Evolutionary conservation across 2,113 vertebrate genomes (phyloP), one percentile per base, ranked within the genome.

Genomic region (Crocuta crocuta): DNA sequence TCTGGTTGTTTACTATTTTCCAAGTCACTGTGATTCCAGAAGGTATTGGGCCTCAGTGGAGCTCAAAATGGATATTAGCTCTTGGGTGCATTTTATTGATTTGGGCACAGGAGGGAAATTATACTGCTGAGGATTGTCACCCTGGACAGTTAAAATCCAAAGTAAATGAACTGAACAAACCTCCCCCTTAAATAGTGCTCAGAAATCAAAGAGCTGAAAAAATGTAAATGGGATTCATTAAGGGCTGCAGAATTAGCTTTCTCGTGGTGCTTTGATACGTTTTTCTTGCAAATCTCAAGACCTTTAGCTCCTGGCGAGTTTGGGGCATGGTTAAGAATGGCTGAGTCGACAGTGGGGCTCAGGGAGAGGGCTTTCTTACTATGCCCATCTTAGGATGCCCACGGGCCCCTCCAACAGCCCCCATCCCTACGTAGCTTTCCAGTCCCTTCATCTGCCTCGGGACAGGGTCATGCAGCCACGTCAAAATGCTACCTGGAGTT

Each of bases 401-500:
- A 0, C 11, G 26, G 4, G 13, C 5, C 39, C 31, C 35, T 2
- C 0, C 12, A 5, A 7, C 73, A 31, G 35, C 73, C 3, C 73
- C 35, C 5, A 5, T 84, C 1, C 24, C 74, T 53, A 35, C 12
- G 24, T 89, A 61, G 26, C 95, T 84, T 89, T 92, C 66, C 17
- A 33, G 73, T 63, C 94, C 82, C 50, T 91, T 90, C 0, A 48
- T 94, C 84, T 61, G 93, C 98, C 95, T 96, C 74, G 98, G 94
- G 96, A 97, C 58, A 5, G 0, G 43, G 98, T 98, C 84, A 96
- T 39, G 39, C 91, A 95, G 93, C 82, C 74, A 91, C 95, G 95
- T 26, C 97, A 81, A 98, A 98, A 92, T 97, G 95, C 96, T 97
- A 96, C 96, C 97, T 95, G 80, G 88, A 97, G 85, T 96, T 97